Evolutionary conservation across 2,113 vertebrate species (phyloP).

Genomic region (Glaucidium brasilianum): DNA sequence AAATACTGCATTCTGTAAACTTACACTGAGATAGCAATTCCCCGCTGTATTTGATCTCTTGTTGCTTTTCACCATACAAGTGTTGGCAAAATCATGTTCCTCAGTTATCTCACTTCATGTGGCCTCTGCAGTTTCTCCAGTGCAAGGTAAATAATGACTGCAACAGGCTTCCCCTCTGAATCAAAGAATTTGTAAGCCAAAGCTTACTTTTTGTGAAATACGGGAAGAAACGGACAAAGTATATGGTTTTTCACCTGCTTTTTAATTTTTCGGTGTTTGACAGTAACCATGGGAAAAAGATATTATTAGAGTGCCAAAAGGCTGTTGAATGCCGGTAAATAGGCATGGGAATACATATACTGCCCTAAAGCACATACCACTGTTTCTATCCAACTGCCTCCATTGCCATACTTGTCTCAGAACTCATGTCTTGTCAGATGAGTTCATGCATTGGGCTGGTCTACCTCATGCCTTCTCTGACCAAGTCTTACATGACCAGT

Average conservation of each 20-base stretch:
- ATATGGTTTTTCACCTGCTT: not conserved
- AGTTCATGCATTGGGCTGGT: not conserved
- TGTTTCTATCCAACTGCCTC: not conserved
- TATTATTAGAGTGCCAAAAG: not conserved
- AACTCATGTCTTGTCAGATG: not conserved
- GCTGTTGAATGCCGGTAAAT: not conserved
- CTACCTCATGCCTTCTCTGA: not conserved
- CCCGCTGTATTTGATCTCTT: not conserved
- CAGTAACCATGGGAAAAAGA: not conserved
- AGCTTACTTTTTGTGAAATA: not conserved
- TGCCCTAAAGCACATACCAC: not conserved
- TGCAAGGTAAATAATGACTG: not conserved
- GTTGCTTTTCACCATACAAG: not conserved
- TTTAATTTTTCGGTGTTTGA: not conserved
- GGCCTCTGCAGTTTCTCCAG: not conserved
- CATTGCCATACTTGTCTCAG: not conserved
- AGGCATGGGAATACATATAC: not conserved
- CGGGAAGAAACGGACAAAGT: not conserved
- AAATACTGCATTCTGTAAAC: not conserved
- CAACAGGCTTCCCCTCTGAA: not conserved
- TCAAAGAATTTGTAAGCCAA: not conserved
- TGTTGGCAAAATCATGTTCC: not conserved
- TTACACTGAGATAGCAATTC: not conserved
- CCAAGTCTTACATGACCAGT: rapidly evolving
- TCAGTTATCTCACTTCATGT: not conserved